phyloP scores from a whole-genome alignment of 2,888 invertebrate species.

The Esperia sulphurella region DNA sequence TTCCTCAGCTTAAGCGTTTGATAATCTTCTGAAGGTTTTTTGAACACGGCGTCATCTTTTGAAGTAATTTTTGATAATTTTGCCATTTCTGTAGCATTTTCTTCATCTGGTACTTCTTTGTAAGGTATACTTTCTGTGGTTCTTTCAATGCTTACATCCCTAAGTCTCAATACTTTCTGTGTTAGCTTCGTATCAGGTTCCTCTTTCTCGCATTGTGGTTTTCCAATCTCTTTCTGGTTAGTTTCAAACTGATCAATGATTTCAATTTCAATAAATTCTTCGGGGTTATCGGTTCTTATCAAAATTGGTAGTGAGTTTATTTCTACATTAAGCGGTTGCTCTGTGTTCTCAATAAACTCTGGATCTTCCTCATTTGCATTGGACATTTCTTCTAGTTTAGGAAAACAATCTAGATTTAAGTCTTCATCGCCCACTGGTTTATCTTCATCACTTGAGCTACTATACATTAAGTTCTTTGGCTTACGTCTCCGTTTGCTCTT shows the following conservation, averaged over 20 bases:
- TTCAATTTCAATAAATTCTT: conserved; percentile 28
- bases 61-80: neutral
- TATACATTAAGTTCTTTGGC: too few relatives aligned
- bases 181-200: neutral
- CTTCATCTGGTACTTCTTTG: neutral
- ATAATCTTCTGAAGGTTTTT: neutral
- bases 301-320: conserved; percentile 24
- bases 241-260: conserved; percentile 25
- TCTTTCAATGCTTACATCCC: neutral
- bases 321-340: conserved; percentile 15
- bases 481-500: too few relatives aligned
- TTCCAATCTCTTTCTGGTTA: neutral
- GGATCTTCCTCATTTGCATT: conserved; percentile 6
- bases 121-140: neutral
- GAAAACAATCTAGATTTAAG: too few relatives aligned
- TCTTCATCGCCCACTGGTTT: too few relatives aligned
- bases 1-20: conserved; percentile 7
- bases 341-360: neutral
- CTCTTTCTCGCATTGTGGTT: too few relatives aligned
- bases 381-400: too few relatives aligned
- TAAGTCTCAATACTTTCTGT: neutral
- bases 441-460: too few relatives aligned
- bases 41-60: neutral
- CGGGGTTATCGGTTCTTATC: conserved; percentile 17
- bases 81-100: neutral